Percentiles rank a stretch among this genome's conserved stretches.
Conservation (phyloP, 2,113 vertebrate species). For the Parus major region DNA sequence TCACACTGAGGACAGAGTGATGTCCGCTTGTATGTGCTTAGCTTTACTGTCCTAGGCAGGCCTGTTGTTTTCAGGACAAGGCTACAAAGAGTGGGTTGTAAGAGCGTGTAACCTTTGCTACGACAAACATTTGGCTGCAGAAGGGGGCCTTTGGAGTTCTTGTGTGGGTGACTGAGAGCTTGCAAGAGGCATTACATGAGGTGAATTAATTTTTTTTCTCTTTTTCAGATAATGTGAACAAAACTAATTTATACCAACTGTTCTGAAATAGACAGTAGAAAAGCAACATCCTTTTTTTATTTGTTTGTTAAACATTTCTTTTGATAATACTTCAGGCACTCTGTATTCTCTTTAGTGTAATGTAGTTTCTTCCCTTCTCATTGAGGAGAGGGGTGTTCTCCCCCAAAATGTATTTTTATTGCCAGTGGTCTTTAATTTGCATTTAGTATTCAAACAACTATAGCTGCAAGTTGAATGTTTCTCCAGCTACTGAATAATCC, state of each 20-base stretch:
- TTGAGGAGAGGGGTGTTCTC: not conserved
- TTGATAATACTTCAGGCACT: not conserved
- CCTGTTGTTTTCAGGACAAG: not conserved
- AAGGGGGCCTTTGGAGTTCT: not conserved
- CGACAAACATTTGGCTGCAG: not conserved
- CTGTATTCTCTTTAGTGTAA: not conserved
- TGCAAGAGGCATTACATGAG: not conserved
- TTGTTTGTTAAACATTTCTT: not conserved
- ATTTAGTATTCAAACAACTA: not conserved
- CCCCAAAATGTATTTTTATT: not conserved
- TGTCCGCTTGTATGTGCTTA: not conserved
- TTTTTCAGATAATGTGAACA: not conserved
- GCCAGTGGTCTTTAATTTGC: not conserved
- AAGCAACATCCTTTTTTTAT: not conserved
- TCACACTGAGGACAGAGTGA: not conserved
- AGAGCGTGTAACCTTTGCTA: not conserved
- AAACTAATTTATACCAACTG: constrained; percentile 20
- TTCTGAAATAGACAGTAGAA: not conserved
- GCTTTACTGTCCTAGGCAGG: not conserved
- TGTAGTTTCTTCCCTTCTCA: not conserved
- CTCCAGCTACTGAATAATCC: not conserved
- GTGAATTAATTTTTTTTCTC: constrained; percentile 4
- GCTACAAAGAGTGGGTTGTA: not conserved
- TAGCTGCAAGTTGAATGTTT: not conserved
- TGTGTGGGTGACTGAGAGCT: not conserved